A percentile compares a stretch with the other conserved stretches of the same genome.
Conservation (phyloP, 2,888 invertebrate species). For the Rhorus exstirpatorius region DNA sequence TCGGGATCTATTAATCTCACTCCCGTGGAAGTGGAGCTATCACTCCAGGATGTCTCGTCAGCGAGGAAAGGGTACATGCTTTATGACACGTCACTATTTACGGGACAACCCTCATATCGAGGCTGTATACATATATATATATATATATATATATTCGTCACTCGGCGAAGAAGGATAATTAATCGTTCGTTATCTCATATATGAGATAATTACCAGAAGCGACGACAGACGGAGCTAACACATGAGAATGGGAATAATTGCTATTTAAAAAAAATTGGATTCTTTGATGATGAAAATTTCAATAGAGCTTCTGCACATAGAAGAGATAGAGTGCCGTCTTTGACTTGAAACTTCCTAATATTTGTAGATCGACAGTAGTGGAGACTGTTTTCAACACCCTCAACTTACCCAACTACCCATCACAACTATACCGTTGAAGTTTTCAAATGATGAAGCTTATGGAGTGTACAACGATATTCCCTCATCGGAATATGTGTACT, state of each 20-base stretch:
- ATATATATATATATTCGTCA: conserved; percentile 31
- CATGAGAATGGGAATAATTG: too few relatives aligned
- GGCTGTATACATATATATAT: too few relatives aligned
- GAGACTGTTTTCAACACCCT: too few relatives aligned
- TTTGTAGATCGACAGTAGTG: too few relatives aligned
- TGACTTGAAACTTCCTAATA: too few relatives aligned
- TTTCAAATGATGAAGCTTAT: background rate
- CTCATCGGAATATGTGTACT: background rate
- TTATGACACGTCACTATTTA: conserved; percentile 62
- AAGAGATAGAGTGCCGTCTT: too few relatives aligned
- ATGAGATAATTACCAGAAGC: conserved; percentile 56
- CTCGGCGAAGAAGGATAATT: conserved; percentile 55
- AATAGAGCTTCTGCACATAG: too few relatives aligned
- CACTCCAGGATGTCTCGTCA: conserved; percentile 54
- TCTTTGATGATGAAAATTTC: too few relatives aligned
- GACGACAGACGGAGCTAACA: conserved; percentile 5
- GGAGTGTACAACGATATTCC: conserved; percentile 28
- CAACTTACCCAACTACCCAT: too few relatives aligned
- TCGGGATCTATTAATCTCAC: conserved; percentile 53
- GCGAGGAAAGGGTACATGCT: conserved; percentile 36
- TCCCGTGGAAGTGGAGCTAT: conserved; percentile 54
- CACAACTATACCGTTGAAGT: too few relatives aligned
- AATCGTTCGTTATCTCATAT: conserved; percentile 56
- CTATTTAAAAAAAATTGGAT: too few relatives aligned
- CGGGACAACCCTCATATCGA: conserved; percentile 31